phyloP scores from a whole-genome alignment of 2,113 vertebrate species.

The Antennarius striatus region DNA sequence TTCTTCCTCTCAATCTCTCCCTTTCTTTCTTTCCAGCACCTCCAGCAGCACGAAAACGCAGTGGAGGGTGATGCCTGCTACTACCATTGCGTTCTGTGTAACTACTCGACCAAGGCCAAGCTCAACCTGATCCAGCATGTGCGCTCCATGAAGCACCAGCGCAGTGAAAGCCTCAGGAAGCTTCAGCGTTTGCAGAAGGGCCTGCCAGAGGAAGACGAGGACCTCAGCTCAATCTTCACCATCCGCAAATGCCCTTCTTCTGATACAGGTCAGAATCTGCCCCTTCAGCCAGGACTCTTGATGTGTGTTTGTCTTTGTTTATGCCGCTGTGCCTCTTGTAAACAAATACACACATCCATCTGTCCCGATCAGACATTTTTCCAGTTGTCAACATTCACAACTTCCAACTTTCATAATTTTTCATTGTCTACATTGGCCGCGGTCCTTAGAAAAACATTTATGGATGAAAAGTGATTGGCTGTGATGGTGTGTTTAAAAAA shows the following conservation, averaged over 20 bases:
- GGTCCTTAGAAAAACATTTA: background rate
- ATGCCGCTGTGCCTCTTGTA: background rate
- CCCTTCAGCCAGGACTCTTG: conserved; percentile 14
- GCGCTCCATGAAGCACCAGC: conserved; percentile 98
- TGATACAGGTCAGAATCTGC: conserved; percentile 85
- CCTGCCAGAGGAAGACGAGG: conserved; percentile 93
- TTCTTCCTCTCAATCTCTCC: conserved; percentile 50
- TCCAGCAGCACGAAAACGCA: conserved; percentile 95
- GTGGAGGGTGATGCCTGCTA: conserved; percentile 95
- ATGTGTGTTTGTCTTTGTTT: background rate
- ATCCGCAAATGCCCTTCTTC: conserved; percentile 91
- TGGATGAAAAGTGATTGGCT: background rate
- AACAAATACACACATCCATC: conserved; percentile 12
- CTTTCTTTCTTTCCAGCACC: conserved; percentile 81
- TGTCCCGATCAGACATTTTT: background rate
- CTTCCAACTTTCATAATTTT: background rate
- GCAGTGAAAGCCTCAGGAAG: conserved; percentile 93
- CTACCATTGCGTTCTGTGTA: conserved; percentile 96
- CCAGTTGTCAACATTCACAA: background rate
- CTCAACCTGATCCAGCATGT: conserved; percentile 98
- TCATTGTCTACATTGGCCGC: background rate
- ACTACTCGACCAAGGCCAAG: conserved; percentile 98
- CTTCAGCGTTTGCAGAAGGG: conserved; percentile 96
- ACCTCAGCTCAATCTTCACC: conserved; percentile 95
- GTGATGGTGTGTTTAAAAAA: conserved; percentile 2